Evolutionary conservation across 2,113 vertebrate genomes (phyloP), one percentile per base, ranked within the genome.

Genomic region (Monopterus albus): DNA sequence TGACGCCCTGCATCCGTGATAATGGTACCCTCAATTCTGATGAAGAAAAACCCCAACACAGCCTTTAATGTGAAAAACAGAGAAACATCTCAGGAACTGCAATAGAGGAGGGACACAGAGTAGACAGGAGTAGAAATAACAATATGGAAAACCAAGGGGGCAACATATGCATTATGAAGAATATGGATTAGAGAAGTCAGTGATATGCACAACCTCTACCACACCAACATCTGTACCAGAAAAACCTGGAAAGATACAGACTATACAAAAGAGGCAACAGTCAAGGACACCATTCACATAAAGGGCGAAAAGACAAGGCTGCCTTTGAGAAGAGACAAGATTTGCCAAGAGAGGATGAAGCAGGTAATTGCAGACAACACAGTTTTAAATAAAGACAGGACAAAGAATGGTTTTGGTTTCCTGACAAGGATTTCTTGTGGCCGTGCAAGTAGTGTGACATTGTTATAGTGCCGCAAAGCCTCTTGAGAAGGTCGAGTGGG

Each of bases 301-400:
- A 38, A 71, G 33, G 1, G 12, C 28, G 9, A 43, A 42, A 65
- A 52, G 65, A 50, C n/a, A 45, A 70, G 26, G 26, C 25, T 3
- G 15, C 38, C 35, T 38, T 47, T 80, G 26, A 75, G 20, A 47
- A 25, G 36, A 45, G 43, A 46, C 28, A 26, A 46, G 53, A 42
- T 58, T 53, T 31, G 45, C 23, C 33, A 39, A 12, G 29, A 42
- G 31, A 28, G 43, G 20, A 61, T 66, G 49, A 65, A 75, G 45
- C 28, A 39, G 45, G 43, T 72, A 57, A 71, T 58, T 72, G n/a
- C 15, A 61, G 20, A 61, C 31, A 63, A 59, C 43, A 60, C 18
- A 18, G 47, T 28, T 61, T 42, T 5, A n/a, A 75, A 52, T 39
- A 58, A 17, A 42, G 60, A 61, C 73, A 59, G 14, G 53, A 25